These are phyloP conservation scores for Rhyzopertha dominica DNA, from an alignment of 1,140 invertebrate species.

Conservation along the genomic window DNA sequence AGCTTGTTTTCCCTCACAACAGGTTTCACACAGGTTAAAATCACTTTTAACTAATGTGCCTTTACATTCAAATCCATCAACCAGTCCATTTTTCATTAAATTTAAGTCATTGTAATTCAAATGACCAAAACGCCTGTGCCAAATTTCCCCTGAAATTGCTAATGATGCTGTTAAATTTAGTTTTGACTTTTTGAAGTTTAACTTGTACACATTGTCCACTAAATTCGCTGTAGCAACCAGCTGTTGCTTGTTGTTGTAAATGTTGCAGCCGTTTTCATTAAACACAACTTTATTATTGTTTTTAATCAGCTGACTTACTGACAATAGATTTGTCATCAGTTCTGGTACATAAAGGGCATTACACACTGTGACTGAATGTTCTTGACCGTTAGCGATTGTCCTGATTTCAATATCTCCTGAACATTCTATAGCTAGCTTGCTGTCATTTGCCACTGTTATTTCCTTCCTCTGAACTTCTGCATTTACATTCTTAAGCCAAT, in stretches of 20 bases:
- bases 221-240: slow-evolving; percentile 28
- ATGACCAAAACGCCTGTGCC: slow-evolving; percentile 34
- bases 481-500: slow-evolving; percentile 31
- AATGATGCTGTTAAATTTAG: too few relatives aligned
- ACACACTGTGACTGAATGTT: background rate
- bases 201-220: slow-evolving; percentile 27
- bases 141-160: slow-evolving; percentile 15
- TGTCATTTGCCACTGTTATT: slow-evolving; percentile 35
- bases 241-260: slow-evolving; percentile 22
- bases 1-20: slow-evolving; percentile 36
- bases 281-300: slow-evolving; percentile 30
- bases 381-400: background rate
- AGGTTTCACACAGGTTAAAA: slow-evolving; percentile 29
- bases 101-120: slow-evolving; percentile 25
- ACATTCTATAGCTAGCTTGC: slow-evolving; percentile 29
- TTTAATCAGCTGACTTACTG: slow-evolving; percentile 31
- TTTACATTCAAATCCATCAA: slow-evolving; percentile 20
- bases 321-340: too few relatives aligned
- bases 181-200: too few relatives aligned
- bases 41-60: slow-evolving; percentile 10
- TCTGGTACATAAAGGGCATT: slow-evolving; percentile 15
- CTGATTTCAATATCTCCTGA: slow-evolving; percentile 24
- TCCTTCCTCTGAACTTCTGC: too few relatives aligned
- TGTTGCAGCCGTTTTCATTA: slow-evolving; percentile 27
- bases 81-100: slow-evolving; percentile 20